These are phyloP conservation scores for Eptesicus fuscus DNA, from an alignment of 2,113 vertebrate species.

Conservation along the genomic window DNA sequence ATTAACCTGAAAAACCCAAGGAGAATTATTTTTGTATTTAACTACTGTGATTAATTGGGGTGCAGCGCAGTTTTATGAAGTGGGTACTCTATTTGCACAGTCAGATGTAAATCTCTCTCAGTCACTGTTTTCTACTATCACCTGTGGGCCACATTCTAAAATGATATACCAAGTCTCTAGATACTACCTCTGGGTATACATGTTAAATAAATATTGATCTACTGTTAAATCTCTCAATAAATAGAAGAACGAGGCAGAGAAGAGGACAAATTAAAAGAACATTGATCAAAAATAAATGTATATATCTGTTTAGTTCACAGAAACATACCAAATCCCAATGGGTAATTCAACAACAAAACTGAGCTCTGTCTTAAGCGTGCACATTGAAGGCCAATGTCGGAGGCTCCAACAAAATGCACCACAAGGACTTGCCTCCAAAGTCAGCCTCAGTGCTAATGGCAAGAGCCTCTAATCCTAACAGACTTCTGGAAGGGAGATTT, in stretches of 20 bases:
- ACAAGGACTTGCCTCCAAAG: background rate
- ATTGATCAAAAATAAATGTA: background rate
- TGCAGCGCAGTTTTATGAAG: slow-evolving; percentile 32
- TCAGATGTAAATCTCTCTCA: background rate
- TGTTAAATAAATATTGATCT: slow-evolving; percentile 31
- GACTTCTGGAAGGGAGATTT: background rate
- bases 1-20: background rate
- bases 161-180: background rate
- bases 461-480: background rate
- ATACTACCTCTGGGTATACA: slow-evolving; percentile 6
- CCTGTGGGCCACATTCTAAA: background rate
- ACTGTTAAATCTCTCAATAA: background rate
- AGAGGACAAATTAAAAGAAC: background rate
- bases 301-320: slow-evolving; percentile 12
- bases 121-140: background rate
- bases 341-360: background rate
- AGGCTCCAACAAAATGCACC: background rate
- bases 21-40: background rate
- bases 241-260: background rate
- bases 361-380: background rate
- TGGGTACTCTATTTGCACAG: background rate
- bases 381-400: background rate
- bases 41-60: background rate
- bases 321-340: background rate
- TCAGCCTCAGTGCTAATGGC: background rate